phyloP scores from a whole-genome alignment of 2,113 vertebrate genomes.

The Periophthalmodon schlosseri region DNA sequence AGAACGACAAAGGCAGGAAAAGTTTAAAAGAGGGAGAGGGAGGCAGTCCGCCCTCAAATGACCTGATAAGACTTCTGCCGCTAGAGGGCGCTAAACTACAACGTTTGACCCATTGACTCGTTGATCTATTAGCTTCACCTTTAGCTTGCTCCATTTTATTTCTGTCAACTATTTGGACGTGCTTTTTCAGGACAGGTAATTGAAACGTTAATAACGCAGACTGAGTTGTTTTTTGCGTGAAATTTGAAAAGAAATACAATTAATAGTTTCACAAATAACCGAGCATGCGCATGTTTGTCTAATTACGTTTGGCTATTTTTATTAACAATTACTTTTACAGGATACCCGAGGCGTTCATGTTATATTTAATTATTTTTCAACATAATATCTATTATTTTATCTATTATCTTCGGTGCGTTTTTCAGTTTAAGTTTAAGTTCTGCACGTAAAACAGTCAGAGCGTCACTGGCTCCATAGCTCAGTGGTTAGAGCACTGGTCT shows the following conservation, averaged over 20 bases:
- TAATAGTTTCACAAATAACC: not conserved
- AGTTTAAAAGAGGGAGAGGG: not conserved
- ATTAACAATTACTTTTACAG: too few species aligned
- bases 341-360: not conserved
- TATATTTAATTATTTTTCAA: not conserved
- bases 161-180: too few species aligned
- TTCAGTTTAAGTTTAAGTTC: not conserved
- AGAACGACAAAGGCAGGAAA: not conserved
- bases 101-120: not conserved
- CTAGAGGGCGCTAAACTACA: not conserved
- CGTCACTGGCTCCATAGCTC: conserved; percentile 48
- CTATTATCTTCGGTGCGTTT: not conserved
- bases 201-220: too few species aligned
- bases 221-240: too few species aligned
- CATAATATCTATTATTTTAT: too few species aligned
- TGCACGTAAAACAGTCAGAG: not conserved
- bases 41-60: not conserved
- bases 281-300: not conserved
- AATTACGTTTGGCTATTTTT: too few species aligned
- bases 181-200: too few species aligned
- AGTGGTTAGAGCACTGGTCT: conserved; percentile 49
- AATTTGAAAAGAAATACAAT: too few species aligned
- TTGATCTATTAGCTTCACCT: too few species aligned
- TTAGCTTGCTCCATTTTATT: too few species aligned
- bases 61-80: not conserved